Evolutionary conservation across 2,888 invertebrate genomes (phyloP).

Genomic region (Drosophila infuscata): DNA sequence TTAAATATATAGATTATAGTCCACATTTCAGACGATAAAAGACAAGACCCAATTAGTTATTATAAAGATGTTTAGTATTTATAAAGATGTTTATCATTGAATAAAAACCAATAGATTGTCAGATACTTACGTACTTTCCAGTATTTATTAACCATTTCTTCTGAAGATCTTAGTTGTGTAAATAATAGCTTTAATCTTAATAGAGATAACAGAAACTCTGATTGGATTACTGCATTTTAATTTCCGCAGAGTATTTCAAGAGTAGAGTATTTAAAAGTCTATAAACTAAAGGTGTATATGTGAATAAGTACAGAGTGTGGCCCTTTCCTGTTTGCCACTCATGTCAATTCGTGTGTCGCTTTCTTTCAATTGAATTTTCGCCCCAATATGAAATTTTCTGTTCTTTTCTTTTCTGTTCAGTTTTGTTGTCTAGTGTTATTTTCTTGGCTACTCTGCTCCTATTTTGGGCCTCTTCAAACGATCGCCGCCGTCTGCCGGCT

Average conservation of each 20-base stretch:
- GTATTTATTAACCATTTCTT: not conserved
- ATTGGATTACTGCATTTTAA: not conserved
- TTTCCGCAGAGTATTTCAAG: not conserved
- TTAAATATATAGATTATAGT: not conserved
- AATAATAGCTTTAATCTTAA: not conserved
- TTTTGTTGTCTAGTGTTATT: conserved; percentile 39
- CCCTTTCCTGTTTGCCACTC: conserved; percentile 63
- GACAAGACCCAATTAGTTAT: not conserved
- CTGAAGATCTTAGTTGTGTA: not conserved
- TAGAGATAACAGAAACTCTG: not conserved
- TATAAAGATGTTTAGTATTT: not conserved
- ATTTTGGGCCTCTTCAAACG: conserved; percentile 67
- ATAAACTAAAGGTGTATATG: not conserved
- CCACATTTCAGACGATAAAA: not conserved
- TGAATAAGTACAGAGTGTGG: conserved; percentile 22
- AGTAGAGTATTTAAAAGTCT: conserved; percentile 36
- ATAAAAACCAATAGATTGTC: not conserved
- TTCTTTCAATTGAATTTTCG: conserved; percentile 75
- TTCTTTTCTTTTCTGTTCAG: conserved; percentile 1
- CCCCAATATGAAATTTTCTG: conserved; percentile 22
- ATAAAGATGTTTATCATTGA: not conserved
- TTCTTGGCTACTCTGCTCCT: conserved; percentile 48
- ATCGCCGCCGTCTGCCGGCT: conserved; percentile 34
- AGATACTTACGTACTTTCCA: not conserved
- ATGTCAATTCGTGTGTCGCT: conserved; percentile 73